Conservation (phyloP, 2,113 vertebrate genomes). For the Macaca mulatta region DNA sequence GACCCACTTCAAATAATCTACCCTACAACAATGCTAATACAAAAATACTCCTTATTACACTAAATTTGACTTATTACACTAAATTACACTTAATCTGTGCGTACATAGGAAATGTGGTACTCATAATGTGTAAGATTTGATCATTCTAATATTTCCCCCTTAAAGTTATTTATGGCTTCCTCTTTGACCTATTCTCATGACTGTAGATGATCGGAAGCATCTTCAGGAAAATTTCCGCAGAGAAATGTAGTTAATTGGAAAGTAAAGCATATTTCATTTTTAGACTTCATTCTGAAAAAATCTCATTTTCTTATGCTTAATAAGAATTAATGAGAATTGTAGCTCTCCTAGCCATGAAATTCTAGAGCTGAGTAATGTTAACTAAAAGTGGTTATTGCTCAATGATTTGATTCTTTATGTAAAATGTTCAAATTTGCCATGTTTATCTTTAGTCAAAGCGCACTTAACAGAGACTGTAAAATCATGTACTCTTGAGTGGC, state of each 20-base stretch:
- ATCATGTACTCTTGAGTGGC: background rate
- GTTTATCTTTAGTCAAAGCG: background rate
- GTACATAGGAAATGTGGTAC: background rate
- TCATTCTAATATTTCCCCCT: background rate
- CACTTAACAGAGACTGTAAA: background rate
- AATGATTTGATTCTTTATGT: background rate
- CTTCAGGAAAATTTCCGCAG: constrained; percentile 23
- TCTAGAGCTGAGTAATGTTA: constrained; percentile 15
- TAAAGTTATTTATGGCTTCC: background rate
- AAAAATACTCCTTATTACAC: background rate
- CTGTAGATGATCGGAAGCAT: background rate
- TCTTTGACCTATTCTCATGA: constrained; percentile 6
- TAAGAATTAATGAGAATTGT: background rate
- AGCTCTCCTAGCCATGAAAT: background rate
- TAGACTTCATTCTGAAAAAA: constrained; percentile 22
- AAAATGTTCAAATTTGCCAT: background rate
- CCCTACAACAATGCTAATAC: background rate
- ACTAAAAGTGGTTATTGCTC: background rate
- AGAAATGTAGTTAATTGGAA: constrained; percentile 36
- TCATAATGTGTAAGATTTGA: background rate
- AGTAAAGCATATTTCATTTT: constrained; percentile 17
- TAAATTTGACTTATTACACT: background rate
- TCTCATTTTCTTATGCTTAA: constrained; percentile 14
- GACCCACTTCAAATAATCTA: background rate
- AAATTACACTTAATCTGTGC: background rate